Base-by-base conservation (phyloP, 2,888 invertebrate genomes). In the Habroteleia sp. region DNA sequence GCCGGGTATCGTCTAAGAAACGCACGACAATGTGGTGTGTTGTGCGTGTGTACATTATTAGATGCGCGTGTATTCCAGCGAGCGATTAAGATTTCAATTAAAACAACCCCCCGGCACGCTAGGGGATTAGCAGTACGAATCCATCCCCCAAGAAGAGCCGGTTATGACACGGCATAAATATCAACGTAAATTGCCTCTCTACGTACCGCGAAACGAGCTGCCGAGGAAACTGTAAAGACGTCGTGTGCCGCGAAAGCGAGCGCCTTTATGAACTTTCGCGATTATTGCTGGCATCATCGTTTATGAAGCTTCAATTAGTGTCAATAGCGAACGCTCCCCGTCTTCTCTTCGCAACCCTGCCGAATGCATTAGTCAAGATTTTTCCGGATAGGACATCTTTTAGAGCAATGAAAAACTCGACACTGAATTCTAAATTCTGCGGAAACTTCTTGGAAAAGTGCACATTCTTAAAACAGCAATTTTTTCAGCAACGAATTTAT, bases 101-200 rank as follows among this genome's bases (percentile, higher is more conserved):
- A 71, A 76, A 76, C 71, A 77, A 77, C 72, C 77, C 74, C 77
- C 75, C 66, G 66, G 73, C 73, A 73, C 29, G 81, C 80, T 69
- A 76, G 80, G 76, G 87, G 88, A 88, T 88, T 87, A 88, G 85
- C 84, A 82, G 83, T 85, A 86, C 85, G 86, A 88, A 88, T 88
- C 87, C 87, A 83, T 76, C 74, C 77, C 77, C 75, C 77, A 80
- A 83, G 82, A 82, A 83, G 79, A 81, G 83, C 77, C 83, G 86
- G 87, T 88, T 88, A 88, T 88, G 88, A 88, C 88, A 82, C 83
- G 84, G 88, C 88, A 88, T 88, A 88, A 88, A 88, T 88, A 88
- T 87, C 88, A 87, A 87, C 87, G 87, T 88, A 88, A 88, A 88
- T 88, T 87, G 85, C 83, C 83, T 78, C 68, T 73, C 75, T 65